Base-by-base conservation (phyloP, 2,113 vertebrate species). In the Chaetodon auriga region DNA sequence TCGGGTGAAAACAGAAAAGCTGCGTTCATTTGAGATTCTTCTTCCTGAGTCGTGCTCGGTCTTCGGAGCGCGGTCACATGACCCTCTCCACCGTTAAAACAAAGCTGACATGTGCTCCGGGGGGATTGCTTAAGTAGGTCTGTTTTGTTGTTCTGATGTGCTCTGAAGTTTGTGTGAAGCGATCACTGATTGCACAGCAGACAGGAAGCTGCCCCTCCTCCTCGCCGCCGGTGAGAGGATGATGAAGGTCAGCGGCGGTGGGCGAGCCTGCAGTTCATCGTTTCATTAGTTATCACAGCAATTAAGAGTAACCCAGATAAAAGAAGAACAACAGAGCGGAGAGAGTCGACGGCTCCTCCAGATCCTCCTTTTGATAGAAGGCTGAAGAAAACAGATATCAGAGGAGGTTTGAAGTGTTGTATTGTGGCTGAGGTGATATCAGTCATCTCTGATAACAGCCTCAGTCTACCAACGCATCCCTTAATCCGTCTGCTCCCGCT, bases 261-360 rank as follows among this genome's bases (percentile, higher is more conserved):
- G 65, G 13, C 64, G 68, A 18, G 61, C 75, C 81, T 46, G 73
- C 43, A 73, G 80, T 81, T 83, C 66, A 69, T 64, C 38, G 62
- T 81, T 81, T 75, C 54, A 75, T 75, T 69, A 75, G 60, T 68
- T 65, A 83, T 77, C 75, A 75, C 58, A 70, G 62, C 80, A 84
- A 87, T 89, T 89, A 87, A 79, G 19, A 68, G 76, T 71, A 89
- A 91, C 84, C 90, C 82, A 88, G 87, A 90, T 91, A 86, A 83
- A 68, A 49, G 71, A 63, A 65, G 8, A 5, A 57, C 63, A 77
- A 69, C 65, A 63, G 63, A 77, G 57, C 60, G 64, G 61, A 62
- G 49, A 10, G 48, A 46, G 51, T 43, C 58, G 68, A 80, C 51
- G 60, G 45, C 63, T 73, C 19, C 7, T 49, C 49, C 51, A 30